Evolutionary conservation across 1,140 invertebrate species (phyloP), one percentile per base, ranked within the genome.

Genomic region (Brachionus paranguensis): DNA sequence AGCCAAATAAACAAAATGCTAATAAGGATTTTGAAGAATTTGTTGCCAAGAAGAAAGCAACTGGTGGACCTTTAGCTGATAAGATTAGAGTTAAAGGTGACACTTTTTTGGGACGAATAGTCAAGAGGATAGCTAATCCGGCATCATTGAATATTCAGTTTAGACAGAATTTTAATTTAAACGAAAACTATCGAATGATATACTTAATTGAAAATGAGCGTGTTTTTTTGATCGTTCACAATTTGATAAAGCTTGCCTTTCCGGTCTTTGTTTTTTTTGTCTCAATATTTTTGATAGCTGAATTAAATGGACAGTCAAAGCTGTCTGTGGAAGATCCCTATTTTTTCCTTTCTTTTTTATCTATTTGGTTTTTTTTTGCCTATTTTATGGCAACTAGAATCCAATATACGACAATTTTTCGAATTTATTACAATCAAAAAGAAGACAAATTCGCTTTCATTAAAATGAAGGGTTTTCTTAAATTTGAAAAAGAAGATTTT

Each of bases 381-480:
- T 81, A 64, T 41, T 81, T 60, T 43, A 20, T 81, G 11, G 37
- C 78, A 20, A 81, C 41, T 37, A 11, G 53, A 41, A n/a, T 81
- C 41, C 78, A 68, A 81, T 68, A 33, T 4, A n/a, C 41, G 5
- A 81, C 50, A 20, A 43, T 81, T 45, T 81, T 81, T 68, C 6
- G 78, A 81, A 37, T 81, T 68, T 81, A 81, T 81, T 68, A 81
- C 78, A 68, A 81, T 37, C 78, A 64, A 60, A 68, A 81, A 60
- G 53, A 60, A 47, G 64, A 81, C 24, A 81, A 81, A 64, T 81
- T 64, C 64, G 64, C 53, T n/a, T 43, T 43, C 24, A 81, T 81
- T 81, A 27, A 33, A 64, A 60, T 81, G 50, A 60, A 68, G 17
- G 78, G 78, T 68, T 33, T 81, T 17, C 27, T 81, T 6, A 65